Evolutionary conservation across 2,888 invertebrate genomes (phyloP), one percentile per base, ranked within the genome.

Genomic region (Helleia helle): DNA sequence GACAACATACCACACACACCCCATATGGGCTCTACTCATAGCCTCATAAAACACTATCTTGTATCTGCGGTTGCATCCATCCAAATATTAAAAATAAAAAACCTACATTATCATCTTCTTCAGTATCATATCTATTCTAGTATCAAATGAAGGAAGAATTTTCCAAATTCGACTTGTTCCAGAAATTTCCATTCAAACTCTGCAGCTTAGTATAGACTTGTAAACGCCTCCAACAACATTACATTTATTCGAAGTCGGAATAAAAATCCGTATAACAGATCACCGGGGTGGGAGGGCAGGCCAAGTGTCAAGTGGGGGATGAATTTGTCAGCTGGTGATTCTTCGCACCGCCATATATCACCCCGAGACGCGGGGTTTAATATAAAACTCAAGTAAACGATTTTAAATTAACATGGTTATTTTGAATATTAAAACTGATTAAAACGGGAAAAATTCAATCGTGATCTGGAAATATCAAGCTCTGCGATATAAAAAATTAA

Each of bases 321-420:
- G 74, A 75, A 76, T 77, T 74, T 76, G 74, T 75, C 76, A 71
- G 64, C 56, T 56, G 59, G 68, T 69, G 73, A 74, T 67, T 73
- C 66, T 56, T 57, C 51, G 56, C 65, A n/a, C 58, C 39, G 52
- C 57, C 38, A 69, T 75, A 68, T 59, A 68, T 75, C 71, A 73
- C 58, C 38, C 42, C 26, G 15, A 40, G 41, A n/a, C n/a, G n/a
- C n/a, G n/a, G n/a, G n/a, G n/a, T n/a, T n/a, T n/a, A n/a, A n/a
- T n/a, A n/a, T n/a, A n/a, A n/a, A n/a, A n/a, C n/a, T n/a, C n/a
- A n/a, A n/a, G n/a, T n/a, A n/a, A n/a, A n/a, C n/a, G n/a, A n/a
- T n/a, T n/a, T n/a, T n/a, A n/a, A n/a, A n/a, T n/a, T n/a, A n/a
- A n/a, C n/a, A n/a, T n/a, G n/a, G n/a, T n/a, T n/a, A n/a, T n/a